Evolutionary conservation across 2,113 vertebrate species (phyloP).

Genomic region (Oncorhynchus nerka): DNA sequence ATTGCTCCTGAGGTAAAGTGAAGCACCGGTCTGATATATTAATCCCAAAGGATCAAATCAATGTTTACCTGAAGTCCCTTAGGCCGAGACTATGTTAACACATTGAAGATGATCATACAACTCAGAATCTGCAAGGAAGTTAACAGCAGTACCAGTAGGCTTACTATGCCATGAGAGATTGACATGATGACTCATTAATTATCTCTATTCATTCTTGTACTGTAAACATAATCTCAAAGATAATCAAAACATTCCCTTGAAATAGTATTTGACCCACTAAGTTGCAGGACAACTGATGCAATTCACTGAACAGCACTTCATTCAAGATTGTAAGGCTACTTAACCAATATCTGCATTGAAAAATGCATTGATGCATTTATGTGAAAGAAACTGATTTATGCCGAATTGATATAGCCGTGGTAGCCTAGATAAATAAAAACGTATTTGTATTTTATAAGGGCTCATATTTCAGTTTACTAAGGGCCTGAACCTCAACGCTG

Average conservation of each 20-base stretch:
- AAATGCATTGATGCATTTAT: background rate
- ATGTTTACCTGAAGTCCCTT: slow-evolving; percentile 42
- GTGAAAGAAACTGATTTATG: background rate
- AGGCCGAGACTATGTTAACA: slow-evolving; percentile 26
- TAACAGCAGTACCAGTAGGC: slow-evolving; percentile 17
- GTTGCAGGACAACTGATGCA: background rate
- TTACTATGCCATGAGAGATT: slow-evolving; percentile 18
- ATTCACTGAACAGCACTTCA: background rate
- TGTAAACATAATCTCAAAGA: background rate
- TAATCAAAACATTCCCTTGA: background rate
- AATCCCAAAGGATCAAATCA: slow-evolving; percentile 35
- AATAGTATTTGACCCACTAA: too few relatives aligned
- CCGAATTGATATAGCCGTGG: background rate
- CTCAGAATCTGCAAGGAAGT: slow-evolving; percentile 19
- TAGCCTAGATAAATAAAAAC: background rate
- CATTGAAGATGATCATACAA: slow-evolving; percentile 1
- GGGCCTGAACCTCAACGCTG: background rate
- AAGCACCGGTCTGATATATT: slow-evolving; percentile 34
- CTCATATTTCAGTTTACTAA: too few relatives aligned
- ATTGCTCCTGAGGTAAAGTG: background rate
- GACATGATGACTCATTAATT: slow-evolving; percentile 16
- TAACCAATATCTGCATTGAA: background rate
- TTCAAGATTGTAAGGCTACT: background rate
- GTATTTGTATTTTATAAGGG: background rate
- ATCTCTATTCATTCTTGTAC: background rate